Percentiles rank a stretch among this genome's conserved stretches.
Conservation (phyloP, 2,888 invertebrate genomes). For the Orthosia gracilis region DNA sequence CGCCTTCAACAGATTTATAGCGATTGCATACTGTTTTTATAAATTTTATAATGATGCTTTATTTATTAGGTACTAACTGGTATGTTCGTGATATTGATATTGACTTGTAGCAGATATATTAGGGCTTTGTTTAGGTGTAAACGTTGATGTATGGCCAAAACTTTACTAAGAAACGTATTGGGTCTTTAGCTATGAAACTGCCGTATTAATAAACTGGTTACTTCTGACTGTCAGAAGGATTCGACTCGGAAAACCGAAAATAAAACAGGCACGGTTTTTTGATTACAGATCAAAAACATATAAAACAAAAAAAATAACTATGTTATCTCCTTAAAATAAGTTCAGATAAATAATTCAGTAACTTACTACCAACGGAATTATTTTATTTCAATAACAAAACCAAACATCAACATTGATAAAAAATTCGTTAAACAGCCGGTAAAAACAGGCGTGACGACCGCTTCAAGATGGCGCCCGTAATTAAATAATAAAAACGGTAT, state of each 20-base stretch:
- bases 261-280: too few relatives aligned
- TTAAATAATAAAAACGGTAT: constrained; percentile 70
- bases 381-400: constrained; percentile 5
- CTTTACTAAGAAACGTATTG: too few relatives aligned
- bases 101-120: neutral
- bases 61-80: constrained; percentile 15
- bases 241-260: too few relatives aligned
- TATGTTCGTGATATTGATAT: neutral
- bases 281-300: too few relatives aligned
- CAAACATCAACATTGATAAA: constrained; percentile 11
- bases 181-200: too few relatives aligned
- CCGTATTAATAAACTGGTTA: too few relatives aligned
- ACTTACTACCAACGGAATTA: too few relatives aligned
- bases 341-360: too few relatives aligned
- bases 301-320: too few relatives aligned
- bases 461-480: constrained; percentile 74
- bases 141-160: too few relatives aligned
- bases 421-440: constrained; percentile 52
- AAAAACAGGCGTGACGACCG: constrained; percentile 70
- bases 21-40: constrained; percentile 6
- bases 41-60: constrained; percentile 24
- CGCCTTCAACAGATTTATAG: constrained; percentile 41
- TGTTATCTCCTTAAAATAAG: too few relatives aligned
- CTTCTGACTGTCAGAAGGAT: too few relatives aligned
- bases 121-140: neutral